Base-by-base conservation (phyloP, 1,140 invertebrate species). In the Aphaenogaster floridana region DNA sequence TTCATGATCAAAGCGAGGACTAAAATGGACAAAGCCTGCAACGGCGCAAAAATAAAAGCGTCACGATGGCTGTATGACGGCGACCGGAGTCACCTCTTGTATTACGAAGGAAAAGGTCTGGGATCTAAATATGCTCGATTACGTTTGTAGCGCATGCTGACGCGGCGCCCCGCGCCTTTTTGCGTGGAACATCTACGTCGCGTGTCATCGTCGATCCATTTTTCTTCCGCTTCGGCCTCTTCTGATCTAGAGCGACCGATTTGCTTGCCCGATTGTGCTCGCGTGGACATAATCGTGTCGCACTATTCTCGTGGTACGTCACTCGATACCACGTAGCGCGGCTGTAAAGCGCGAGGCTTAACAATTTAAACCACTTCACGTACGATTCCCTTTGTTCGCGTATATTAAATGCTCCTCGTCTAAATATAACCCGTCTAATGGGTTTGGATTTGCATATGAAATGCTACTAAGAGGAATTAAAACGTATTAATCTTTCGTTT, bases 81-180 rank as follows among this genome's bases (percentile, higher is more conserved):
- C 87, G 86, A 83, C 79, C 89, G 72, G 66, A 88, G 91, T 64
- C 87, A 86, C 74, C 50, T 74, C 89, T 28, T 72, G 57, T 86
- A 84, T 84, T 88, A 91, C 21, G 84, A 88, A 68, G 88, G 77
- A 61, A 84, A 84, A 74, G 54, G 80, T 74, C 80, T 61, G 42
- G 57, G 34, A n/a, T 57, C 80, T 86, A 85, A 84, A 64, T 88
- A 86, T 81, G 86, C 87, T 86, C 86, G 87, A 90, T 86, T 88
- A 92, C 89, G 84, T 89, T 93, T 90, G 81, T 90, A 88, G 76
- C 64, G 36, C 88, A 52, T n/a, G 71, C 59, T 87, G 85, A 90
- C 71, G 89, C 83, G 81, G 90, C 88, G 63, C 57, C n/a, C 72
- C 69, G 87, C 84, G 86, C 87, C 89, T 87, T 91, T 91, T 93